Percentiles rank a stretch among this genome's conserved stretches.
Evolutionary conservation across 2,888 invertebrate genomes (phyloP).

Genomic region (Magallana nippona): DNA sequence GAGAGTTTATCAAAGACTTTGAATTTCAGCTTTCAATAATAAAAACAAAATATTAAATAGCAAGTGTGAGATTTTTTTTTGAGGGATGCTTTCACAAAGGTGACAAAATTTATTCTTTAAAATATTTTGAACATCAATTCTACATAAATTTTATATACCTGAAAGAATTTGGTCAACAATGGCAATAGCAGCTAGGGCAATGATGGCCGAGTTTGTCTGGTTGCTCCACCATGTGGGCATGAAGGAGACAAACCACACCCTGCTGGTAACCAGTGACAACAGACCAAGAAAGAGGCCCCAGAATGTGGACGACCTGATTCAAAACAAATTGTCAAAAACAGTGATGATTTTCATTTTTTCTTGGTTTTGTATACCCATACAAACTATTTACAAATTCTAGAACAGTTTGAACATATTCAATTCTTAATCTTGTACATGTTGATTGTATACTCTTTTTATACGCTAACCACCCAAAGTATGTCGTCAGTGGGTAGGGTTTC

Average conservation of each 20-base stretch:
- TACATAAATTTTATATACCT: conserved; percentile 60
- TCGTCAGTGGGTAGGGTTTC: too few relatives aligned
- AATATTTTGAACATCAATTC: neutral
- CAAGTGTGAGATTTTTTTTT: too few relatives aligned
- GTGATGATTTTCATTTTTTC: too few relatives aligned
- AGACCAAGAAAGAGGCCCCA: conserved; percentile 77
- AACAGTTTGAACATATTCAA: too few relatives aligned
- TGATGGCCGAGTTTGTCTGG: conserved; percentile 72
- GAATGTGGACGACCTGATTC: conserved; percentile 68
- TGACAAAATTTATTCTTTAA: neutral
- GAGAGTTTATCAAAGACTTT: neutral
- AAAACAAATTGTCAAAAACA: neutral
- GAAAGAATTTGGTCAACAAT: conserved; percentile 72
- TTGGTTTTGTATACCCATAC: too few relatives aligned
- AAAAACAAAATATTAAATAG: too few relatives aligned
- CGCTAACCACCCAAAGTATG: too few relatives aligned
- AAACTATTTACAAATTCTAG: too few relatives aligned
- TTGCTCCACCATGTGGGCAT: conserved; percentile 79
- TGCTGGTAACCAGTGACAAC: conserved; percentile 71
- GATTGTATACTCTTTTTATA: too few relatives aligned
- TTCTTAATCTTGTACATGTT: too few relatives aligned
- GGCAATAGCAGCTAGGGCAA: conserved; percentile 73
- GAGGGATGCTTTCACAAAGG: too few relatives aligned
- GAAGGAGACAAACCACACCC: conserved; percentile 78
- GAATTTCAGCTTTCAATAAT: too few relatives aligned